These are phyloP conservation scores for Pteropus alecto DNA, from an alignment of 2,113 vertebrate species.

Conservation along the genomic window DNA sequence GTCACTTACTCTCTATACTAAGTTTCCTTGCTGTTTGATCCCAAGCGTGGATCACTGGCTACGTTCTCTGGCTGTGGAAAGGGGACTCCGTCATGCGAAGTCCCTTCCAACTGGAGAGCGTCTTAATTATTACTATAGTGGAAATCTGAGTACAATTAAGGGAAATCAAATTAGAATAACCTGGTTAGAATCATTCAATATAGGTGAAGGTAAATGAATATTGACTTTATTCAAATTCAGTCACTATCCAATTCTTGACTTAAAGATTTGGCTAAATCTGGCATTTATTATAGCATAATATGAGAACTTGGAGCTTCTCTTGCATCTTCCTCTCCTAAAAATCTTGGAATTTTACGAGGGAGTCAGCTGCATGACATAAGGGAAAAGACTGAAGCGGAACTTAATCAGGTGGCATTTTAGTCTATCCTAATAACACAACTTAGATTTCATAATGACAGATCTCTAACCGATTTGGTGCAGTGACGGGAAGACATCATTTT, in stretches of 20 bases:
- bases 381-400: neutral
- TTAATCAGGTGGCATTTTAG: neutral
- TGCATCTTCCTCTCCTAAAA: neutral
- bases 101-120: neutral
- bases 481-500: slow-evolving; percentile 16
- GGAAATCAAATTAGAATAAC: neutral
- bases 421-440: neutral
- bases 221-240: neutral
- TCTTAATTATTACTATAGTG: neutral
- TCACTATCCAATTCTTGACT: neutral
- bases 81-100: neutral
- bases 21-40: neutral
- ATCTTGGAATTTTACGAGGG: neutral
- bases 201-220: neutral
- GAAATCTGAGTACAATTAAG: neutral
- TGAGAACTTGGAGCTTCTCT: neutral
- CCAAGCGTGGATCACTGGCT: neutral
- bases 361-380: neutral
- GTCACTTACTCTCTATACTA: neutral
- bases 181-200: neutral
- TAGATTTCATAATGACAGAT: neutral
- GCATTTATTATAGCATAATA: neutral
- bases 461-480: neutral
- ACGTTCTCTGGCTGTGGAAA: neutral
- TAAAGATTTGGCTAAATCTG: neutral